Base-by-base conservation (phyloP, 2,113 vertebrate genomes). In the Ondatra zibethicus region DNA sequence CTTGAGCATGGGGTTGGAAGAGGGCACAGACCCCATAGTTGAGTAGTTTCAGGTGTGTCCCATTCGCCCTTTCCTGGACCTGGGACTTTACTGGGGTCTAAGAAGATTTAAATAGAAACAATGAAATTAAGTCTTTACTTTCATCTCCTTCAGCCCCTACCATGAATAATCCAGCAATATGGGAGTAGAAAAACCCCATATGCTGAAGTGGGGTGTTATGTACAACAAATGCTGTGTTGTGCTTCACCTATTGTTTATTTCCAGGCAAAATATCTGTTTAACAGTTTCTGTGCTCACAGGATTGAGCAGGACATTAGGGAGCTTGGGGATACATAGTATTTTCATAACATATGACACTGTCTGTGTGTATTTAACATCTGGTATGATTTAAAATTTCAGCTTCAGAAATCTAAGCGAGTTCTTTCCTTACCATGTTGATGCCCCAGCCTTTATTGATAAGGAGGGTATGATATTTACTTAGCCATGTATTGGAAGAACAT, bases 351-450 rank as follows among this genome's bases (percentile, higher is more conserved):
- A 16, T 14, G 7, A 33, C 47, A 77, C 7, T 10, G 2, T 63
- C 13, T 61, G 0, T 61, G 3, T 50, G 8, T 70, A 10, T 76
- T 65, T 66, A 25, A 10, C 19, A 73, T 31, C 29, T 27, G 55
- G 16, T 36, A 16, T 16, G 3, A 45, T 45, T 85, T 45, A 47
- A 88, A 94, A n/a, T 27, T 93, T 81, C 61, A 61, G 47, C 47
- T 91, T 89, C 92, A 39, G 61, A 55, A 88, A 63, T 50, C 36
- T 93, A 50, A 17, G 82, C 75, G 50, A 77, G n/a, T 92, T 92
- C 13, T 21, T 91, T 92, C 39, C 17, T 65, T 61, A 33, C 29
- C 16, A 31, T 31, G 45, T 68, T 29, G 5, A 19, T 19, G 50
- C 70, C 75, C 36, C 52, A 50, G 42, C 5, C 27, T 77, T 93